Conservation (phyloP, 2,113 vertebrate species). For the Toxotes chatareus region DNA sequence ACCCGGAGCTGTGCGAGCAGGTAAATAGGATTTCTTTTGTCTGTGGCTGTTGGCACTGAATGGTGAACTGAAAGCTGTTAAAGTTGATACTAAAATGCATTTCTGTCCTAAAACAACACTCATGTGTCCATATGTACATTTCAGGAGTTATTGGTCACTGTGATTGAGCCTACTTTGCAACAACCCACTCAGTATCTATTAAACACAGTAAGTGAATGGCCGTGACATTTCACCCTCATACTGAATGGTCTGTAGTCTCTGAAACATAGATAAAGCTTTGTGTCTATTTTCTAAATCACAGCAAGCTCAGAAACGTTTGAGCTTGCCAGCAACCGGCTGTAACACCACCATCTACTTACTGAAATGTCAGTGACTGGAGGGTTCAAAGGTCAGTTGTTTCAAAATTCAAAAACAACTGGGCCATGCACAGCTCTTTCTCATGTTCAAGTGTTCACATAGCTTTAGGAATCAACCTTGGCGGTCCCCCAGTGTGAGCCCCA, state of each 20-base stretch:
- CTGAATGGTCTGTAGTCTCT: background rate
- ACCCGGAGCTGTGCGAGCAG: background rate
- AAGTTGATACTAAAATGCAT: too few relatives aligned
- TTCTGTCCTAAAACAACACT: too few relatives aligned
- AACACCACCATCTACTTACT: slow-evolving; percentile 13
- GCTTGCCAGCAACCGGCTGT: background rate
- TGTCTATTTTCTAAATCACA: slow-evolving; percentile 3
- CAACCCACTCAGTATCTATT: too few relatives aligned
- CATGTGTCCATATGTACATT: too few relatives aligned
- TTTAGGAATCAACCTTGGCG: background rate
- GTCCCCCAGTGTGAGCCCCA: background rate
- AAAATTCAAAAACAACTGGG: background rate
- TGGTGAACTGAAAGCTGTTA: background rate
- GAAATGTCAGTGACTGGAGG: slow-evolving; percentile 11
- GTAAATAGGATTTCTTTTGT: background rate
- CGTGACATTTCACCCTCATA: background rate
- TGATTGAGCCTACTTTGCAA: too few relatives aligned
- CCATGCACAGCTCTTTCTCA: background rate
- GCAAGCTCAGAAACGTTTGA: background rate
- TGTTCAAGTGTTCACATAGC: slow-evolving; percentile 32
- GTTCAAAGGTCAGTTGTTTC: slow-evolving; percentile 14
- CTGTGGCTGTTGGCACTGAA: background rate
- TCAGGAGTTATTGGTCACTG: too few relatives aligned
- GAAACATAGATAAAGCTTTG: slow-evolving; percentile 17
- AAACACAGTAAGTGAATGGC: background rate